These are phyloP conservation scores for Lepidocyrtoides sp. DNA, from an alignment of 2,888 invertebrate genomes.

Conservation along the genomic window DNA sequence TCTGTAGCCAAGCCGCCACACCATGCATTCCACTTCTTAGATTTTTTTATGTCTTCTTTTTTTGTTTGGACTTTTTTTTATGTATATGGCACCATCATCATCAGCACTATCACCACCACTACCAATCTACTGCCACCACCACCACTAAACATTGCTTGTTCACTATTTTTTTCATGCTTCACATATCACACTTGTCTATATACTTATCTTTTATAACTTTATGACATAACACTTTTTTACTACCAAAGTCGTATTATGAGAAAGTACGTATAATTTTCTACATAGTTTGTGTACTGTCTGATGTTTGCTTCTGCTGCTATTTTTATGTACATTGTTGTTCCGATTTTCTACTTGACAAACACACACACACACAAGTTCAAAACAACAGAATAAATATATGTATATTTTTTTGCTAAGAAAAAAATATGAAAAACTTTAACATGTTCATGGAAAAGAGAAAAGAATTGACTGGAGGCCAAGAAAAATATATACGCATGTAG, in stretches of 20 bases:
- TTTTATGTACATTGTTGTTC: slow-evolving; percentile 52
- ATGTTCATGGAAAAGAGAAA: slow-evolving; percentile 8
- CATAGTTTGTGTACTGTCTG: too few relatives aligned
- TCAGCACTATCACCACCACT: too few relatives aligned
- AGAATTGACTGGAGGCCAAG: slow-evolving; percentile 69
- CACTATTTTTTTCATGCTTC: slow-evolving; percentile 49
- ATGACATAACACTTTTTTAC: slow-evolving; percentile 13
- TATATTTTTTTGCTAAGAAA: too few relatives aligned
- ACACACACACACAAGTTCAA: slow-evolving; percentile 11
- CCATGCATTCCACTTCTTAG: slow-evolving; percentile 1
- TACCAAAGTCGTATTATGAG: neutral
- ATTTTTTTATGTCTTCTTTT: slow-evolving; percentile 32
- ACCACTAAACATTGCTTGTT: too few relatives aligned
- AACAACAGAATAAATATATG: neutral
- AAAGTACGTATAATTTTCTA: neutral
- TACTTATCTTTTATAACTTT: neutral
- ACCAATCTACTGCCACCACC: neutral
- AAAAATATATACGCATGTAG: slow-evolving; percentile 22
- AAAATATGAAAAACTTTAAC: neutral
- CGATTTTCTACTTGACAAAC: slow-evolving; percentile 64
- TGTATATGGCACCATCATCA: slow-evolving; percentile 19
- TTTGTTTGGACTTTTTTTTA: slow-evolving; percentile 13
- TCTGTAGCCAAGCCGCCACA: too few relatives aligned
- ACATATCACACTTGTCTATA: neutral
- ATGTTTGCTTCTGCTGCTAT: neutral